These are phyloP conservation scores for Clupea harengus DNA, from an alignment of 2,113 vertebrate species.

Conservation along the genomic window DNA sequence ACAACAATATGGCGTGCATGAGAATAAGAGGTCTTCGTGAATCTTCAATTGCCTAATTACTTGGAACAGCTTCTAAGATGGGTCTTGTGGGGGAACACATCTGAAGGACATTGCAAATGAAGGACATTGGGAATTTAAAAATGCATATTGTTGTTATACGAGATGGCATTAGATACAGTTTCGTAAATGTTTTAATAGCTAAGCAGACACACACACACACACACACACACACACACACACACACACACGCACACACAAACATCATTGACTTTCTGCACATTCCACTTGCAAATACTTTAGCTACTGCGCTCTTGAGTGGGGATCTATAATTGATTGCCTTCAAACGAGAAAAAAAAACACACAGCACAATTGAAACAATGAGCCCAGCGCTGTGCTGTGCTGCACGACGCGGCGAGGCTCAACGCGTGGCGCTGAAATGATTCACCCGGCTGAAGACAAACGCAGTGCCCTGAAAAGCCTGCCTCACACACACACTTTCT, in stretches of 20 bases:
- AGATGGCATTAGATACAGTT: neutral
- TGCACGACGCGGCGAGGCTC: neutral
- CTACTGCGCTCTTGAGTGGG: neutral
- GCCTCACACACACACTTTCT: slow-evolving; percentile 55
- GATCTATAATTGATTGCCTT: slow-evolving; percentile 12
- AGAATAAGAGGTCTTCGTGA: neutral
- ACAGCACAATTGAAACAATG: slow-evolving; percentile 8
- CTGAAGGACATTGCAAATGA: no score
- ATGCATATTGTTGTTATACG: neutral
- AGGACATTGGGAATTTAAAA: no score
- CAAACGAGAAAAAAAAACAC: neutral
- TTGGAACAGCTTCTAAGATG: neutral
- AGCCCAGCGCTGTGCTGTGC: neutral
- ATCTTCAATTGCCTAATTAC: neutral
- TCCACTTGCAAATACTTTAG: neutral
- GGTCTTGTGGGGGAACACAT: no score
- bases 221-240: neutral
- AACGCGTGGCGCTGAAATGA: neutral
- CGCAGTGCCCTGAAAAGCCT: slow-evolving; percentile 22
- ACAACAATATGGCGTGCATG: neutral
- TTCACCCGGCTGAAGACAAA: neutral
- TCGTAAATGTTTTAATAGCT: neutral
- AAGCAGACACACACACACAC: neutral
- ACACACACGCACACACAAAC: neutral
- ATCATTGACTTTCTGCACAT: neutral